Evolutionary conservation across 2,797 vertebrate species (phyloP).

Genomic region (Manis crassicaudata): DNA sequence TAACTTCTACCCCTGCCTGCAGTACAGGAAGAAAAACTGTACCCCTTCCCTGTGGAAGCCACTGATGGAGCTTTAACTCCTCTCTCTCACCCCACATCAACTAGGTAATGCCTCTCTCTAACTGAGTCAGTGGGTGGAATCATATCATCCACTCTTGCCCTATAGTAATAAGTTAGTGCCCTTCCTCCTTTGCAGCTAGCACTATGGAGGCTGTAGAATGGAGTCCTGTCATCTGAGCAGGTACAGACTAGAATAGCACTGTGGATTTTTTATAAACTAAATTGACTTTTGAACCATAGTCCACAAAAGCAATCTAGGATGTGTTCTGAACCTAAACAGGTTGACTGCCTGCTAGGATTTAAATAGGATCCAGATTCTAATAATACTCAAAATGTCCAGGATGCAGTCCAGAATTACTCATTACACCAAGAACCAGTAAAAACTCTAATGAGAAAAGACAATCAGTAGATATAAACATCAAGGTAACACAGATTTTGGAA

Average conservation of each 20-base stretch:
- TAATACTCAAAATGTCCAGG: background rate
- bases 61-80: background rate
- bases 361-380: background rate
- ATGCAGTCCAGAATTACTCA: background rate
- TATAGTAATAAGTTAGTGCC: background rate
- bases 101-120: background rate
- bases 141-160: background rate
- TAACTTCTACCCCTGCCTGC: background rate
- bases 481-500: background rate
- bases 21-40: background rate
- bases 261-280: background rate
- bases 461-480: background rate
- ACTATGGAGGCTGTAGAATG: background rate
- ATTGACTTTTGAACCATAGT: background rate
- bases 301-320: background rate
- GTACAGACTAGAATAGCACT: background rate
- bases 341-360: background rate
- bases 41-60: background rate
- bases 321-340: conserved; percentile 11
- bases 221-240: background rate
- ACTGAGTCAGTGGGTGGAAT: background rate
- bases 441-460: background rate
- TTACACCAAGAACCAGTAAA: conserved; percentile 8
- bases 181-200: background rate
- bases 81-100: background rate